Conservation (phyloP, 2,888 invertebrate genomes). For the Cephus sareptanus region DNA sequence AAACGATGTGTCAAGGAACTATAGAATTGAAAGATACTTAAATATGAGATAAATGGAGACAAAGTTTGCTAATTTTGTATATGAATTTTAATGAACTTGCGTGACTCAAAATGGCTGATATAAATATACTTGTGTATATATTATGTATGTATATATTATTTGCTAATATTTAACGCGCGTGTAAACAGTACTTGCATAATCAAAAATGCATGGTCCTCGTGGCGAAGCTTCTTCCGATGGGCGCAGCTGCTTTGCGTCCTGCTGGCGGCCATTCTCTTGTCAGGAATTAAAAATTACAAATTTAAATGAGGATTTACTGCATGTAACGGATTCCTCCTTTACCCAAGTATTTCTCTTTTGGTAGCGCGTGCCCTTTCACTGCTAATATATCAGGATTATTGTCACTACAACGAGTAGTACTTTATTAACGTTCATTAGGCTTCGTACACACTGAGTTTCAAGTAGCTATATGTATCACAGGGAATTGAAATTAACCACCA, state of each 20-base stretch:
- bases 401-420: neutral
- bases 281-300: neutral
- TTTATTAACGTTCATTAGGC: neutral
- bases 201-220: neutral
- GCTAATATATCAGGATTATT: neutral
- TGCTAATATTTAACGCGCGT: neutral
- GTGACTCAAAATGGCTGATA: neutral
- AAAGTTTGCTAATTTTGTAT: neutral
- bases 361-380: neutral
- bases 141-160: neutral
- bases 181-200: neutral
- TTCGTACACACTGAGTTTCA: neutral
- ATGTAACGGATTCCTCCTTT: neutral
- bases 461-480: neutral
- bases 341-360: neutral
- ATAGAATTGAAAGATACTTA: neutral
- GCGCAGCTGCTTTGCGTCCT: neutral
- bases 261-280: neutral
- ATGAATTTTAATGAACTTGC: neutral
- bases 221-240: neutral
- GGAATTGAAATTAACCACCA: neutral
- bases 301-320: neutral
- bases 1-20: neutral
- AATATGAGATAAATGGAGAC: neutral
- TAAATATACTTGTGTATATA: neutral